phyloP scores from a whole-genome alignment of 2,888 invertebrate genomes.

The Macrophya annulata region DNA sequence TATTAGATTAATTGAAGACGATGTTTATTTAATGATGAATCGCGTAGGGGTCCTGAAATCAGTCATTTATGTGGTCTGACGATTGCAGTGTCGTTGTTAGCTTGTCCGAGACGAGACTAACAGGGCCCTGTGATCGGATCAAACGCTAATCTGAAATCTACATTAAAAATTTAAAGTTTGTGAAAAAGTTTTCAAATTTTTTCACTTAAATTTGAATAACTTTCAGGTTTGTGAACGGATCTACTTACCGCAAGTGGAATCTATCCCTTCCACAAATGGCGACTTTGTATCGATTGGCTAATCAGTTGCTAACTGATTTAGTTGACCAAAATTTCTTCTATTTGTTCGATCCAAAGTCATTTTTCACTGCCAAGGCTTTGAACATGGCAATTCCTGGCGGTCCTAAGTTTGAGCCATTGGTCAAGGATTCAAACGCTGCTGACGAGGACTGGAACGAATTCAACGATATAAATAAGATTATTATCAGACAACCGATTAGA shows the following conservation, averaged over 20 bases:
- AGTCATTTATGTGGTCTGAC: conserved; percentile 76
- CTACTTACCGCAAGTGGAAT: conserved; percentile 98
- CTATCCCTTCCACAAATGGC: conserved; percentile 98
- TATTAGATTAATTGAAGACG: background rate
- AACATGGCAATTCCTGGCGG: conserved; percentile 99
- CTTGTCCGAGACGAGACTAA: conserved; percentile 72
- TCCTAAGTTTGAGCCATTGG: conserved; percentile 99
- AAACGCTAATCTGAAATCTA: conserved; percentile 68
- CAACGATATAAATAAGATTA: conserved; percentile 99
- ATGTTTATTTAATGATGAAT: conserved; percentile 72
- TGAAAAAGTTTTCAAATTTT: conserved; percentile 2
- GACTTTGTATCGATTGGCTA: conserved; percentile 97
- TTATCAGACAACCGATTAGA: conserved; percentile 98
- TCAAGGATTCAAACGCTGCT: conserved; percentile 97
- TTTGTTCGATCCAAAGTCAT: conserved; percentile 99
- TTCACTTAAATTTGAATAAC: conserved; percentile 22
- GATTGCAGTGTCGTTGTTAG: conserved; percentile 63
- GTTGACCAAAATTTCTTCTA: conserved; percentile 99
- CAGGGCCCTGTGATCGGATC: conserved; percentile 69
- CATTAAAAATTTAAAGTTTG: conserved; percentile 31
- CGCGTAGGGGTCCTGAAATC: conserved; percentile 80
- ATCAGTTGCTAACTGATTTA: conserved; percentile 98
- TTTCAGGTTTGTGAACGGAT: conserved; percentile 93
- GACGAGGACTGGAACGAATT: conserved; percentile 99
- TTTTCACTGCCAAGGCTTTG: conserved; percentile 99